phyloP scores from a whole-genome alignment of 2,888 invertebrate genomes.

The Trilocha varians region DNA sequence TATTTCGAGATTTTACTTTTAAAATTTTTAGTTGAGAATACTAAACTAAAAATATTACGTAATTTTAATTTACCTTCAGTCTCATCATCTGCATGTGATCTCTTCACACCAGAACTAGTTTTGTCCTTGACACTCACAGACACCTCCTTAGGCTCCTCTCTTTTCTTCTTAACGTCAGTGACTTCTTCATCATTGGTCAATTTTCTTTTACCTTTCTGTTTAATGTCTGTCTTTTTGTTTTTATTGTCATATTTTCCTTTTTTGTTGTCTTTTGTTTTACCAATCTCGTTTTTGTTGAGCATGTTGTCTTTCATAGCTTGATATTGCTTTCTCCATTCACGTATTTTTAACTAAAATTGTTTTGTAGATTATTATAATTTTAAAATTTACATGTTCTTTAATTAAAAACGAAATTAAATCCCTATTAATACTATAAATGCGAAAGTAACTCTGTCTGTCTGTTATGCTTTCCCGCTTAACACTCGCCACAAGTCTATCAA shows the following conservation, averaged over 20 bases:
- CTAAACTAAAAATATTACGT: neutral
- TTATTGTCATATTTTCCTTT: slow-evolving; percentile 44
- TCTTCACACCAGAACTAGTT: slow-evolving; percentile 36
- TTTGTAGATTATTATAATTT: neutral
- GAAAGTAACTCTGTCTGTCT: too few species aligned
- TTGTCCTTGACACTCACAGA: slow-evolving; percentile 27
- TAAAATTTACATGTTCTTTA: too few species aligned
- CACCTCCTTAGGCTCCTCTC: slow-evolving; percentile 34
- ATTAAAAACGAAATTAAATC: too few species aligned
- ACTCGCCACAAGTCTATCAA: too few species aligned
- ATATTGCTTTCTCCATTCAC: slow-evolving; percentile 57
- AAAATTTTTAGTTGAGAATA: neutral
- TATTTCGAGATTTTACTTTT: too few species aligned
- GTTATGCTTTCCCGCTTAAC: too few species aligned
- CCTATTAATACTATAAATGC: too few species aligned
- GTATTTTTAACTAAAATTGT: slow-evolving; percentile 38
- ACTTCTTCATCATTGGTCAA: slow-evolving; percentile 22
- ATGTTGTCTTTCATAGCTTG: slow-evolving; percentile 61
- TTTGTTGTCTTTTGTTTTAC: slow-evolving; percentile 37
- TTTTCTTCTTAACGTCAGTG: slow-evolving; percentile 46
- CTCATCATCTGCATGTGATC: slow-evolving; percentile 35
- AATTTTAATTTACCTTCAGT: slow-evolving; percentile 18
- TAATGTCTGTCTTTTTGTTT: slow-evolving; percentile 33
- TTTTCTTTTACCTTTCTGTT: slow-evolving; percentile 41
- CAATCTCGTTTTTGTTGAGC: slow-evolving; percentile 46